These are phyloP conservation scores for Corticium candelabrum DNA, from an alignment of 37 sponge, comb jelly and placozoan genomes.

Conservation along the genomic window DNA sequence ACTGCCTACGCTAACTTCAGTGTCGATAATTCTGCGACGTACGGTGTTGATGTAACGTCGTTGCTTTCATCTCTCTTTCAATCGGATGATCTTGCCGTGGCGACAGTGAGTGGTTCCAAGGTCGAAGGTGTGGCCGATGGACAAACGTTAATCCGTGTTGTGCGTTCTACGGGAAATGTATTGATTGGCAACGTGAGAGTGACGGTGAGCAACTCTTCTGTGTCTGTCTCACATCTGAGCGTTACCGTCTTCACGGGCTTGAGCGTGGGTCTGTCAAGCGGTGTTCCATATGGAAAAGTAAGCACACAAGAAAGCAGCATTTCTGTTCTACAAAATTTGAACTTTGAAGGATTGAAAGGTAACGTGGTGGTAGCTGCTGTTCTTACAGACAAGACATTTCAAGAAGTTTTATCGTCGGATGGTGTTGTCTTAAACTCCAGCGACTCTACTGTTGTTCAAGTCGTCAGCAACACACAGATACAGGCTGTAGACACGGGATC, in stretches of 20 bases:
- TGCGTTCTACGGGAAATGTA: not conserved
- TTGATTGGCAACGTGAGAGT: not conserved
- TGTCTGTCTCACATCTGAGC: not conserved
- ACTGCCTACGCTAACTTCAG: slow-evolving; percentile 28
- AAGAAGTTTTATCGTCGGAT: not conserved
- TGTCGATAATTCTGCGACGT: not conserved
- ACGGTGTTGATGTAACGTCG: slow-evolving; percentile 28
- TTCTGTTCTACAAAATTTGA: not conserved
- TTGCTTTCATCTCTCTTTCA: not conserved
- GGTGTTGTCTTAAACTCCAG: not conserved
- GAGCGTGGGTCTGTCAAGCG: not conserved
- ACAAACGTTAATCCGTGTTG: slow-evolving; percentile 5
- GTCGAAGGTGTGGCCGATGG: slow-evolving; percentile 17
- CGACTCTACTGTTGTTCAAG: not conserved
- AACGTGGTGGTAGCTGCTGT: not conserved
- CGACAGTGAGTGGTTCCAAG: not conserved
- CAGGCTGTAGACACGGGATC: not conserved
- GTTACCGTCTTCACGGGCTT: not conserved
- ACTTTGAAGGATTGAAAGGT: slow-evolving; percentile 1
- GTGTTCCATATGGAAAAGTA: not conserved
- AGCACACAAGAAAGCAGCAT: not conserved
- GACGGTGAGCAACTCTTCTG: not conserved
- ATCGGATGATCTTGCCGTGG: not conserved
- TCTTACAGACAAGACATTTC: not conserved
- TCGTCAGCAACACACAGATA: not conserved